Base-by-base conservation (phyloP, 2,113 vertebrate genomes). In the Spea bombifrons region DNA sequence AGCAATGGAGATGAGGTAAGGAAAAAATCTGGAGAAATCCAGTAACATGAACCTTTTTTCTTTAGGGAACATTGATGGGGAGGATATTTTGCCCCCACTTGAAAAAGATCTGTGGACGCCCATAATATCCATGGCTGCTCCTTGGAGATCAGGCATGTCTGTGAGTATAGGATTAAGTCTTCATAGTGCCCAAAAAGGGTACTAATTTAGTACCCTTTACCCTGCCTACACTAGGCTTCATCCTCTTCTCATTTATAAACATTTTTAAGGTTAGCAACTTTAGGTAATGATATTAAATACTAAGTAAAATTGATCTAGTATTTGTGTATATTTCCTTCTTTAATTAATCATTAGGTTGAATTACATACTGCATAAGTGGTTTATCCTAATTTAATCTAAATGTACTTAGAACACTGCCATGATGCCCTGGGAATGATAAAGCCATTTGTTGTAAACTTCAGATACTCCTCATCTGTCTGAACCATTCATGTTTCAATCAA, bases 341-440 rank as follows among this genome's bases (percentile, higher is more conserved):
- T 82, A 89, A 90, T 90, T 86, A 87, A 84, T 86, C 76, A 82
- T 83, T 86, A 86, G 43, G 43, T 84, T 71, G 49, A 72, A 78
- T 53, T 53, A 74, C 57, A 74, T 85, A 50, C 67, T 88, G 84
- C 75, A 85, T 76, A 81, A 85, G 84, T 74, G 84, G 84, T 83
- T 89, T 85, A 89, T 89, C 86, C 78, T 83, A 3, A 0, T 82
- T 83, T 82, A 84, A 83, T 85, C 61, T 73, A 86, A 90, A 90
- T 85, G 84, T 84, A 84, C 83, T 88, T 88, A 85, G 89, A 87
- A 84, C 74, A 84, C 81, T 85, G 82, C 75, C 78, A 83, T 83
- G 87, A 88, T 85, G 83, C 73, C 84, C 80, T 83, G 85, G 83
- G 87, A 89, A 89, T 88, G 84, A 90, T 87, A 88, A 90, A 90